Evolutionary conservation across 1,140 invertebrate species (phyloP).

Genomic region (Varroa destructor): DNA sequence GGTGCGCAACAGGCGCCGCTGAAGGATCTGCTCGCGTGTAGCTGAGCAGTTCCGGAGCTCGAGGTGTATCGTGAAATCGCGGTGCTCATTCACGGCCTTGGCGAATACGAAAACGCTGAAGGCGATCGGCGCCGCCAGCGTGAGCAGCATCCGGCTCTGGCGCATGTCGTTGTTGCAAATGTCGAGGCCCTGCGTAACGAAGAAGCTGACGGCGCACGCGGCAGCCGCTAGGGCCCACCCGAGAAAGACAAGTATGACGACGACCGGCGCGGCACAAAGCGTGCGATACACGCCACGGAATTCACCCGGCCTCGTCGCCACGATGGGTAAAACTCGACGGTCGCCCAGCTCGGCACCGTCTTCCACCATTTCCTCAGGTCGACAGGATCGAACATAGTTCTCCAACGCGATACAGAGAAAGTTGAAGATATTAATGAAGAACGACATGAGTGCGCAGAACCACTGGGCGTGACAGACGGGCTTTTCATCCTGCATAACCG

Average conservation of each 20-base stretch:
- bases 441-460: slow-evolving; percentile 52
- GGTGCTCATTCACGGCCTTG: slow-evolving; percentile 30
- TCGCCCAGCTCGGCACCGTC: slow-evolving; percentile 23
- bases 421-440: slow-evolving; percentile 53
- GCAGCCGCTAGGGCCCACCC: slow-evolving; percentile 29
- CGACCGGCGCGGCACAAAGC: slow-evolving; percentile 23
- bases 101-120: slow-evolving; percentile 30
- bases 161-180: slow-evolving; percentile 31
- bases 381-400: slow-evolving; percentile 35
- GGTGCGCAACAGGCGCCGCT: slow-evolving; percentile 32
- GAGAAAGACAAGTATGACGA: slow-evolving; percentile 30
- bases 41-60: slow-evolving; percentile 30
- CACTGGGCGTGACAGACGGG: slow-evolving; percentile 53
- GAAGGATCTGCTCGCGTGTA: slow-evolving; percentile 32
- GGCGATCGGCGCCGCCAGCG: slow-evolving; percentile 30
- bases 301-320: slow-evolving; percentile 29
- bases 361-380: slow-evolving; percentile 29
- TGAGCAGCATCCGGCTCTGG: slow-evolving; percentile 31
- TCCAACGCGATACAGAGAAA: slow-evolving; percentile 52
- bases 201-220: slow-evolving; percentile 22
- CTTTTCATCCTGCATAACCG: slow-evolving; percentile 48
- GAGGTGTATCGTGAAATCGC: slow-evolving; percentile 30
- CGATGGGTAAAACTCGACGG: slow-evolving; percentile 20
- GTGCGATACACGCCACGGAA: slow-evolving; percentile 29
- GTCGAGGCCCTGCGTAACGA: slow-evolving; percentile 30